Conservation (phyloP, 2,888 invertebrate genomes). For the Hirtodrosophila trivittata region DNA sequence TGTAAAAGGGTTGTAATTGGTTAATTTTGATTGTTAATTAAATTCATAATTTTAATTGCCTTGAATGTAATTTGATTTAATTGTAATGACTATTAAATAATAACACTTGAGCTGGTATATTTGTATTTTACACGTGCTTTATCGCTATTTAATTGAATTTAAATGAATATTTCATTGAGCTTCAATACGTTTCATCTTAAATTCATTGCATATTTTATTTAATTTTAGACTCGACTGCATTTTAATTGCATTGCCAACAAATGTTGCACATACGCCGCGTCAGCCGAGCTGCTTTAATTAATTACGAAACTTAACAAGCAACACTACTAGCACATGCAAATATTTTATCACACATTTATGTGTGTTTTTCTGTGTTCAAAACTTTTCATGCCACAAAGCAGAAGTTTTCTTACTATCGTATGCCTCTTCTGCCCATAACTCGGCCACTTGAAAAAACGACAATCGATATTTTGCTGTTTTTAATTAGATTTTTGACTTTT, state of each 20-base stretch:
- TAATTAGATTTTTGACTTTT: too few species aligned
- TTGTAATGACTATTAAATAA: constrained; percentile 9
- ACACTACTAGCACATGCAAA: background rate
- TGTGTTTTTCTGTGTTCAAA: background rate
- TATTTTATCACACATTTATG: background rate
- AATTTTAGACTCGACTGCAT: too few species aligned
- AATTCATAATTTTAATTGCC: constrained; percentile 6
- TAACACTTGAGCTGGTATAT: background rate
- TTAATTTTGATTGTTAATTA: too few species aligned
- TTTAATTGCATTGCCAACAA: too few species aligned
- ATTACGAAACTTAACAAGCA: constrained; percentile 12
- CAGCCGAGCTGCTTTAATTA: background rate
- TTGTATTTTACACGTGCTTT: background rate
- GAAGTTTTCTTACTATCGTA: too few species aligned
- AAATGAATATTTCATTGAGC: constrained; percentile 2
- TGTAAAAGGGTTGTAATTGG: too few species aligned
- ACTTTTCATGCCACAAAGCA: too few species aligned
- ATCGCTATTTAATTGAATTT: constrained; percentile 10
- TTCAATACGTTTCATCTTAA: background rate
- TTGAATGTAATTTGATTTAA: constrained; percentile 10
- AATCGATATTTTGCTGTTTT: too few species aligned
- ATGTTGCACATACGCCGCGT: background rate
- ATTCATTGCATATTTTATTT: background rate
- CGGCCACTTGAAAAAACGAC: too few species aligned
- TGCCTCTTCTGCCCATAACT: too few species aligned